A percentile compares a stretch with the other conserved stretches of the same genome.
Evolutionary conservation across 2,113 vertebrate species (phyloP).

Genomic region (Puma concolor): DNA sequence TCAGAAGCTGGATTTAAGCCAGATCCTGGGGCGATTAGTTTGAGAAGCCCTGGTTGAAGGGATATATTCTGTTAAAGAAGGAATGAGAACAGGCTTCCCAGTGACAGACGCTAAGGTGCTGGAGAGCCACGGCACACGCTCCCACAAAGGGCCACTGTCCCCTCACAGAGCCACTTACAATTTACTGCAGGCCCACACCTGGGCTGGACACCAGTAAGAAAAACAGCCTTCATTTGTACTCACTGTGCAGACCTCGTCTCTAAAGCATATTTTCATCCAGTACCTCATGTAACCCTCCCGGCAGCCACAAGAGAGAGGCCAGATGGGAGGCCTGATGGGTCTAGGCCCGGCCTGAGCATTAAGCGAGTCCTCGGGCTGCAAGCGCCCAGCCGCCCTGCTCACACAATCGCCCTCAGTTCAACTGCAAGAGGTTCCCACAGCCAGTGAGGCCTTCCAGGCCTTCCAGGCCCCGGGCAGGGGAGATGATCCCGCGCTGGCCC

Average conservation of each 20-base stretch:
- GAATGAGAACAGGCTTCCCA: background rate
- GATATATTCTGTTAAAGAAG: background rate
- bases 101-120: background rate
- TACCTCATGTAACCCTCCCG: conserved; percentile 47
- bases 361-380: rapidly evolving
- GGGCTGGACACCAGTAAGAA: background rate
- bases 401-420: background rate
- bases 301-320: background rate
- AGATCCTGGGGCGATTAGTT: background rate
- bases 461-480: too few species aligned
- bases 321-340: background rate
- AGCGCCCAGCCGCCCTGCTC: background rate
- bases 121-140: background rate
- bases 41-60: background rate
- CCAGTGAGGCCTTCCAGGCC: background rate
- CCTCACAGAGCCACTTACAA: background rate
- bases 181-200: conserved; percentile 1
- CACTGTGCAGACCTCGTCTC: background rate
- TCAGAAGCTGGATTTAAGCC: background rate
- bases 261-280: conserved; percentile 23
- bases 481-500: background rate
- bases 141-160: conserved; percentile 57
- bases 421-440: too few species aligned
- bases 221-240: conserved; percentile 43
- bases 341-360: background rate